Evolutionary conservation across 2,113 vertebrate species (phyloP), one percentile per base, ranked within the genome.

Genomic region (Grantiella picta): DNA sequence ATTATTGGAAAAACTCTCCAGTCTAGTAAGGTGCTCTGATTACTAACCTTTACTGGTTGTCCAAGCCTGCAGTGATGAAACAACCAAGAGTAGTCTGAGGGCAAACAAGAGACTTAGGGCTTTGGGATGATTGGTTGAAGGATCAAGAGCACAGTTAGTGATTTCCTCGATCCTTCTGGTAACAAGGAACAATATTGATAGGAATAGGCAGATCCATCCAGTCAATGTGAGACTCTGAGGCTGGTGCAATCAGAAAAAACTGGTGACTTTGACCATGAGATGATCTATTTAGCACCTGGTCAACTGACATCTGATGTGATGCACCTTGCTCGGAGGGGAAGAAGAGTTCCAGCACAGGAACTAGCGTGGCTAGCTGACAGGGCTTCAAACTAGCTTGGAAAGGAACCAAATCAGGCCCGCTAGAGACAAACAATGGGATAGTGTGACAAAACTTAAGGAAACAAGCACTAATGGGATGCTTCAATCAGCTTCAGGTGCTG

Each of bases 281-380:
- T 44, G 17, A 38, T 53, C 33, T 40, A 54, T 28, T 45, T 12
- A 45, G 52, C 12, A 54, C n/a, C 4, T 61, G 24, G 15, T 29
- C 12, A 24, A 45, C 19, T 61, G 40, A 70, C 15, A 70, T 4
- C 19, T 53, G n/a, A 63, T 9, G 15, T 8, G 10, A n/a, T 45
- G 29, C 15, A 40, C 9, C 23, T 14, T 6, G n/a, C 40, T 70
- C 29, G 47, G 29, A 31, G 1, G 2, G 7, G n/a, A 47, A n/a
- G 45, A 29, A 25, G 31, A 14, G 20, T 5, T 54, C 24, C 29
- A 47, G 12, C n/a, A 45, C 10, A 77, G 28, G 10, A 61, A 10
- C 10, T 24, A 45, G 19, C 0, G 0, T 1, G 4, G 23, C 13
- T 38, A 28, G 4, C 29, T 47, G 40, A 29, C 5, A n/a, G 19